Percentiles rank a stretch among this genome's conserved stretches.
phyloP scores from a whole-genome alignment of 2,888 invertebrate species.

The Helicoverpa assulta region DNA sequence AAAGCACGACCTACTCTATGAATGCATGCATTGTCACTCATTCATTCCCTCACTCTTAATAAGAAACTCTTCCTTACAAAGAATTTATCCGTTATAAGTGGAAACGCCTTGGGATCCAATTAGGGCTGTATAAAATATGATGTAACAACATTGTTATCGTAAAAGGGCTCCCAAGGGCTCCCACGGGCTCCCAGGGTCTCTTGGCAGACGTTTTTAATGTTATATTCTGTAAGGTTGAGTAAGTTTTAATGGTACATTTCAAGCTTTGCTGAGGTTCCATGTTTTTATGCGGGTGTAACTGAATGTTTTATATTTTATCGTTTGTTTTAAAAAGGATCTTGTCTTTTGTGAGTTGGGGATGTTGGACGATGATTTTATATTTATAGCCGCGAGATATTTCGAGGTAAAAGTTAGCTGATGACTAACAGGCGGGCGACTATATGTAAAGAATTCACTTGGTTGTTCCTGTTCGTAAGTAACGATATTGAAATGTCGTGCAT shows the following conservation, averaged over 20 bases:
- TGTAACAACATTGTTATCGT: slow-evolving; percentile 41
- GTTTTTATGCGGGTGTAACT: slow-evolving; percentile 17
- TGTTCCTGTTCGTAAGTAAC: too few species aligned
- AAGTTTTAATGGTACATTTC: slow-evolving; percentile 22
- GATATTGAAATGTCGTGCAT: too few species aligned
- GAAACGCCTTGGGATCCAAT: slow-evolving; percentile 49
- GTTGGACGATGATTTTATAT: neutral
- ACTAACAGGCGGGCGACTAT: too few species aligned
- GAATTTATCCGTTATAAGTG: slow-evolving; percentile 27
- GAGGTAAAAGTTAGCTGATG: too few species aligned
- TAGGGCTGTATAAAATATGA: slow-evolving; percentile 49
- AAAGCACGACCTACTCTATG: neutral
- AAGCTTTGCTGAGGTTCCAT: slow-evolving; percentile 10
- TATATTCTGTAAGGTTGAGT: slow-evolving; percentile 11
- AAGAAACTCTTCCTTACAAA: neutral
- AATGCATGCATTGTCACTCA: too few species aligned
- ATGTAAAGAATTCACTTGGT: too few species aligned
- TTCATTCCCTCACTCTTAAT: neutral
- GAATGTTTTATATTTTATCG: neutral
- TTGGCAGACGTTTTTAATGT: slow-evolving; percentile 20
- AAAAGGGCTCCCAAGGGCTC: slow-evolving; percentile 32
- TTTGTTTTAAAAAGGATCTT: neutral
- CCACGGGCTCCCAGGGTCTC: slow-evolving; percentile 20
- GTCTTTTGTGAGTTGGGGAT: neutral
- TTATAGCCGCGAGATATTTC: too few species aligned